These are phyloP conservation scores for Candidula unifasciata DNA, from an alignment of 2,888 invertebrate species.

Conservation along the genomic window DNA sequence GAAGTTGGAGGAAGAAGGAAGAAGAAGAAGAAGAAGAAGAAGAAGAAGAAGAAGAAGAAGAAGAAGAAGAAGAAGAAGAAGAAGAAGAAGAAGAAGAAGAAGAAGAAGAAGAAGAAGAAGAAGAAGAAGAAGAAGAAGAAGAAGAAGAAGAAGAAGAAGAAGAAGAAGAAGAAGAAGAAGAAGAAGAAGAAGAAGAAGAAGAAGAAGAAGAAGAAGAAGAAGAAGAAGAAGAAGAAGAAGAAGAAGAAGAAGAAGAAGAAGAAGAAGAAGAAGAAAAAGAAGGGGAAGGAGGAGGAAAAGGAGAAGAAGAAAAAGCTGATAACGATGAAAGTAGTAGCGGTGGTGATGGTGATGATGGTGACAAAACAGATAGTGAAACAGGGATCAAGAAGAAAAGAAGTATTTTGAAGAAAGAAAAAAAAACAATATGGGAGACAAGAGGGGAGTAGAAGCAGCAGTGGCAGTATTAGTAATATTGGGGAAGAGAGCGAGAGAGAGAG, in stretches of 20 bases:
- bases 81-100: neutral
- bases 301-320: neutral
- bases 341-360: no score
- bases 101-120: slow-evolving; percentile 16
- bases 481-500: no score
- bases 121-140: slow-evolving; percentile 9
- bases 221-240: slow-evolving; percentile 1
- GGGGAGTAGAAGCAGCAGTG: no score
- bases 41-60: slow-evolving; percentile 11
- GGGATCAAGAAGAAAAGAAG: no score
- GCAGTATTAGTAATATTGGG: no score
- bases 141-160: neutral
- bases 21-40: slow-evolving; percentile 10
- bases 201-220: slow-evolving; percentile 3
- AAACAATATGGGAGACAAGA: no score
- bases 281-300: neutral
- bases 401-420: no score
- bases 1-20: neutral
- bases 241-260: neutral
- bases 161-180: slow-evolving; percentile 9
- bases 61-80: neutral
- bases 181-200: slow-evolving; percentile 7
- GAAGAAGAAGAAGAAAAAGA: neutral
- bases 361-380: no score
- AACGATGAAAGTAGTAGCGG: no score